These are phyloP conservation scores for human DNA, from an alignment of 2,113 vertebrate species.

Conservation along the genomic window GRCh38 chr9:109851501-109852000, in stretches of 20 bases:
- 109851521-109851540: rapidly evolving
- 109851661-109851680: not conserved
- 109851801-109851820: not conserved
- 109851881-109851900: not conserved
- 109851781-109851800: not conserved
- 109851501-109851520: not conserved
- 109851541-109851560: not conserved
- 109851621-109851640: not conserved
- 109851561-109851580: not conserved
- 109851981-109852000: not conserved
- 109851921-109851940: not conserved
- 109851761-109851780: not conserved
- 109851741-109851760: not conserved
- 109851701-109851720: too few relatives aligned
- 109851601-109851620: not conserved
- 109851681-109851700: not conserved
- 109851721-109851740: not conserved
- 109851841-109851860: not conserved
- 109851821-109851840: not conserved
- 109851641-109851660: not conserved
- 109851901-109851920: not conserved
- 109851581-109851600: not conserved
- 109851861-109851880: not conserved
- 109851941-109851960: not conserved
- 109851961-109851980: not conserved